A percentile compares a stretch with the other conserved stretches of the same genome.
phyloP scores from a whole-genome alignment of 64 coral and sea anemone species.

The Pocillopora verrucosa region DNA sequence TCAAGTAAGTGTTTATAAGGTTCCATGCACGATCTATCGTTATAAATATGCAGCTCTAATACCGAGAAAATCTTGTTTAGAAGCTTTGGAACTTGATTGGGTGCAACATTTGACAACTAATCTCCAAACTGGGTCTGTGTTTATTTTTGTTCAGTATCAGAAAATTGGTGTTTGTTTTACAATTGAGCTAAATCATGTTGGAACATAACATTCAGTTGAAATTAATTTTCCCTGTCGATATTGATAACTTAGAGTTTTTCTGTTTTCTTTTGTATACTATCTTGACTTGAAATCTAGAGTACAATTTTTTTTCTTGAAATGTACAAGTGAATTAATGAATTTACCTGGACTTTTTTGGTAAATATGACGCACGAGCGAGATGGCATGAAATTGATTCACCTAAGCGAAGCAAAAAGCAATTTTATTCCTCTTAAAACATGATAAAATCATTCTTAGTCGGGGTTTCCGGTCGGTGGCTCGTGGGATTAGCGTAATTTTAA shows the following conservation, averaged over 20 bases:
- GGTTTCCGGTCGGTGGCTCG: too few species aligned
- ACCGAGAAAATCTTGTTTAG: background rate
- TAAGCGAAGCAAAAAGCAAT: too few species aligned
- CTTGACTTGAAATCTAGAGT: too few species aligned
- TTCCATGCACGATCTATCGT: background rate
- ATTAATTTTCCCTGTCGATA: background rate
- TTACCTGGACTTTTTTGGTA: too few species aligned
- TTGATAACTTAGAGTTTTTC: background rate
- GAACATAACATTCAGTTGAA: background rate
- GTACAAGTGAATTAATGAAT: too few species aligned
- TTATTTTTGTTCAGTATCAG: conserved; percentile 28
- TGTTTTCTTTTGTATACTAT: background rate
- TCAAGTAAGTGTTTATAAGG: conserved; percentile 59
- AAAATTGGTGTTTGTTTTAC: conserved; percentile 27
- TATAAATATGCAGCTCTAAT: background rate
- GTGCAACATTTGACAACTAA: background rate
- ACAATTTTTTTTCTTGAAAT: too few species aligned
- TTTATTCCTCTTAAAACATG: too few species aligned
- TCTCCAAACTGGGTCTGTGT: conserved; percentile 24
- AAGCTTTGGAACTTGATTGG: background rate
- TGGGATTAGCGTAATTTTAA: too few species aligned
- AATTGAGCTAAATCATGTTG: conserved; percentile 1
- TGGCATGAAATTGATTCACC: too few species aligned
- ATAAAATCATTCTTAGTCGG: too few species aligned
- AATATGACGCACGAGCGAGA: too few species aligned